Percentiles rank a stretch among this genome's conserved stretches.
Evolutionary conservation across 1,140 invertebrate species (phyloP).

Genomic region (Bombus impatiens): DNA sequence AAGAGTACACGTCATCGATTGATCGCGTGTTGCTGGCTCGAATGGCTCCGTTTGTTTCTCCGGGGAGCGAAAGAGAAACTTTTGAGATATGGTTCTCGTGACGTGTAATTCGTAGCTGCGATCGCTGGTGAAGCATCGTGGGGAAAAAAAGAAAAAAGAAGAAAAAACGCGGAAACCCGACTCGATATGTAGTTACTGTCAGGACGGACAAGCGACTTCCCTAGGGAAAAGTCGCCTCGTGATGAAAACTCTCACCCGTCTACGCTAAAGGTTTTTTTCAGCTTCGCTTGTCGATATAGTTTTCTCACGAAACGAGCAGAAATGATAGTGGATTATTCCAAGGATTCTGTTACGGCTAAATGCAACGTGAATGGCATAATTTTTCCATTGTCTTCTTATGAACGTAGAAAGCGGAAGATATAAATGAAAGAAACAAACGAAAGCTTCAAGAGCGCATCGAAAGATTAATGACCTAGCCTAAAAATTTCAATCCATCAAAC

Average conservation of each 20-base stretch:
- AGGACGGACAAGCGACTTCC: conserved; percentile 22
- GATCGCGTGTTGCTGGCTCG: conserved; percentile 21
- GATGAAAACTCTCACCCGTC: conserved; percentile 33
- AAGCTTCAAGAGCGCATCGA: no score
- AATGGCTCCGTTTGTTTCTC: conserved; percentile 40
- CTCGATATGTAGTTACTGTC: conserved; percentile 48
- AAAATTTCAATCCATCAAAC: not conserved
- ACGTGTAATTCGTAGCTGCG: conserved; percentile 50
- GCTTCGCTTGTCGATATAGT: conserved; percentile 19
- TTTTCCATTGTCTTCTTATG: no score
- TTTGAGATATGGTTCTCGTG: conserved; percentile 49
- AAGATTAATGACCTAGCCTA: no score
- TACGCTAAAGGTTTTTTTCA: conserved; percentile 10
- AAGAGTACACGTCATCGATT: conserved; percentile 22
- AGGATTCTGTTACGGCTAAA: not conserved
- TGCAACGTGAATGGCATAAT: not conserved
- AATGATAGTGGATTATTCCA: not conserved
- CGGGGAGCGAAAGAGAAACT: conserved; percentile 39
- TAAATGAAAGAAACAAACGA: not conserved
- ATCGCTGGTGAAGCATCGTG: conserved; percentile 7
- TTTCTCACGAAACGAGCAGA: not conserved
- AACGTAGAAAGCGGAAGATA: not conserved
- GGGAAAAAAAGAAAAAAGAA: not conserved
- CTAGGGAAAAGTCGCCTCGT: conserved; percentile 22
- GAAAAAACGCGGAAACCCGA: not conserved